Evolutionary conservation across 2,888 invertebrate genomes (phyloP).

Genomic region (Caenorhabditis sp.): DNA sequence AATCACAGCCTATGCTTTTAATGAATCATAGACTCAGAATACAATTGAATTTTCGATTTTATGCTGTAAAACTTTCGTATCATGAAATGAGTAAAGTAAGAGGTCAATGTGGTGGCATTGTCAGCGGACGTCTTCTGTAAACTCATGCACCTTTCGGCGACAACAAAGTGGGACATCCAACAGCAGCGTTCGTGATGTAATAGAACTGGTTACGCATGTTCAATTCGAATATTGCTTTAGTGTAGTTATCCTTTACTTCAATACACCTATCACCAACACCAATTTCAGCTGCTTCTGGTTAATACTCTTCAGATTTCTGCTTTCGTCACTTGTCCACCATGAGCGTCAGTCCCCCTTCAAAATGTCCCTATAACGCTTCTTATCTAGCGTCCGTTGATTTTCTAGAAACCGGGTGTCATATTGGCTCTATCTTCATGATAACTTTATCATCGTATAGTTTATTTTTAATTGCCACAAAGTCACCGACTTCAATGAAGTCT

Average conservation of each 20-base stretch:
- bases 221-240: no score
- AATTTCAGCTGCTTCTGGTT: background rate
- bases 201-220: slow-evolving; percentile 3
- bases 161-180: background rate
- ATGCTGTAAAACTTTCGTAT: no score
- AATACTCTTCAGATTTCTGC: background rate
- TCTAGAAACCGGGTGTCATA: slow-evolving; percentile 37
- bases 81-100: no score
- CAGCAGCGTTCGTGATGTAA: background rate
- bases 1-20: no score
- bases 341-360: background rate
- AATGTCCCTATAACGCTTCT: slow-evolving; percentile 6
- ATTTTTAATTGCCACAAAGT: slow-evolving; percentile 40
- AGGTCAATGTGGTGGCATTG: no score
- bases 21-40: no score
- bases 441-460: slow-evolving; percentile 32
- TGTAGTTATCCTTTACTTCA: background rate
- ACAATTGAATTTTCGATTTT: no score
- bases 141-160: no score
- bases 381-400: slow-evolving; percentile 41
- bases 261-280: background rate
- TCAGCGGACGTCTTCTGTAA: no score
- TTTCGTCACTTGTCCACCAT: background rate
- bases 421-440: slow-evolving; percentile 37
- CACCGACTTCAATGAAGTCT: slow-evolving; percentile 38